Percentiles rank a stretch among this genome's conserved stretches.
phyloP scores from a whole-genome alignment of 2,113 vertebrate species.

The Willisornis vidua region DNA sequence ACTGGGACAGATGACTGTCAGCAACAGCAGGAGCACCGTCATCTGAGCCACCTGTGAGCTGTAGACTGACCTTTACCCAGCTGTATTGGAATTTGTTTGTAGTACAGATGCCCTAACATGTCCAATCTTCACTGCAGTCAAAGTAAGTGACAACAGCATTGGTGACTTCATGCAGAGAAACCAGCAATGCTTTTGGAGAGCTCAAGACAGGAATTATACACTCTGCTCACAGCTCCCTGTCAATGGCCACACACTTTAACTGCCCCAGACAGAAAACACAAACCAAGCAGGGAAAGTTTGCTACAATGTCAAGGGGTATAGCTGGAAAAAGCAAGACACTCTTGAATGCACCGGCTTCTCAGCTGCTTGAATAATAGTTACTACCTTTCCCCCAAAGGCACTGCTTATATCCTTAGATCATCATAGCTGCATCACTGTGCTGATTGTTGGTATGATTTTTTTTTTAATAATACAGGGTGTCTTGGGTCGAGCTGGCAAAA shows the following conservation, averaged over 20 bases:
- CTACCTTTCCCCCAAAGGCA: neutral
- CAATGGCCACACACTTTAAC: neutral
- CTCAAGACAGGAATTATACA: neutral
- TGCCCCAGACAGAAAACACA: neutral
- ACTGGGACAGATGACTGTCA: neutral
- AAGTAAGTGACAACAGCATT: neutral
- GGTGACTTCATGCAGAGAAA: neutral
- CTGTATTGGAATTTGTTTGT: neutral
- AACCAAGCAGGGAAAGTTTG: neutral
- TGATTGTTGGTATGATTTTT: neutral
- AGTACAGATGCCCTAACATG: neutral
- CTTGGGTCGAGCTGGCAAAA: too few species aligned
- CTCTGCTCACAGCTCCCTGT: neutral
- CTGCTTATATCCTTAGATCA: neutral
- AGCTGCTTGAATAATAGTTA: neutral
- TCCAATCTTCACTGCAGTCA: neutral
- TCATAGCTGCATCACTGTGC: neutral
- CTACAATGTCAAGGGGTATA: neutral
- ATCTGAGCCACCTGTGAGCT: neutral
- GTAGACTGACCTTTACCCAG: neutral
- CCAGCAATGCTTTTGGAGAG: accelerated
- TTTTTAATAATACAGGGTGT: neutral
- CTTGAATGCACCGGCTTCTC: neutral
- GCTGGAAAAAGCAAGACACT: neutral
- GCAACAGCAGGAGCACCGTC: accelerated